Conservation (phyloP, 2,888 invertebrate species). For the Spilosoma lubricipeda region DNA sequence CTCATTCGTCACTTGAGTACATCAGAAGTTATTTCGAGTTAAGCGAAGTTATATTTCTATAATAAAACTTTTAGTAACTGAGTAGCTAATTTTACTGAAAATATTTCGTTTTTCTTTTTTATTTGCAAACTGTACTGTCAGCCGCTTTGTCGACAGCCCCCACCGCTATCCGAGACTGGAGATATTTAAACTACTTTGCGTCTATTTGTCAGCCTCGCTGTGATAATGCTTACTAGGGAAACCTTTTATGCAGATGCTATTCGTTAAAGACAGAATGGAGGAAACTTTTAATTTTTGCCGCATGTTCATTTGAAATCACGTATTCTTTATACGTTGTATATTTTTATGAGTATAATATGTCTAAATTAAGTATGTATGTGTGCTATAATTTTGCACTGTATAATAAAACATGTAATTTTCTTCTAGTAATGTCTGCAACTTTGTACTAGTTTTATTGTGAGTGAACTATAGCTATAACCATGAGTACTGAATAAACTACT, state of each 20-base stretch:
- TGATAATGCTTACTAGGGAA: constrained; percentile 54
- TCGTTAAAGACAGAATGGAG: constrained; percentile 47
- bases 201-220: constrained; percentile 57
- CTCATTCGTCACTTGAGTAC: constrained; percentile 10
- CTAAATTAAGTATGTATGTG: neutral
- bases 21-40: constrained; percentile 15
- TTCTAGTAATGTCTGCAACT: too few species aligned
- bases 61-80: constrained; percentile 16
- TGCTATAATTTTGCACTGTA: neutral
- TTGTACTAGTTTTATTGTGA: too few species aligned
- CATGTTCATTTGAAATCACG: constrained; percentile 26
- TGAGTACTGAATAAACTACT: too few species aligned
- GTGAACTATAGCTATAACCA: too few species aligned
- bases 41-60: constrained; percentile 18
- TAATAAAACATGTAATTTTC: too few species aligned
- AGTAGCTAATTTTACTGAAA: constrained; percentile 23
- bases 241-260: constrained; percentile 65
- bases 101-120: constrained; percentile 12
- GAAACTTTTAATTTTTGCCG: constrained; percentile 33
- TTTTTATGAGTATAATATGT: neutral
- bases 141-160: constrained; percentile 21
- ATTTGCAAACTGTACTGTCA: constrained; percentile 16
- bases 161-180: constrained; percentile 25
- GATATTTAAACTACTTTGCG: constrained; percentile 49
- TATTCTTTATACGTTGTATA: neutral